phyloP scores from a whole-genome alignment of 1,140 invertebrate genomes.

The Drusus annulatus region DNA sequence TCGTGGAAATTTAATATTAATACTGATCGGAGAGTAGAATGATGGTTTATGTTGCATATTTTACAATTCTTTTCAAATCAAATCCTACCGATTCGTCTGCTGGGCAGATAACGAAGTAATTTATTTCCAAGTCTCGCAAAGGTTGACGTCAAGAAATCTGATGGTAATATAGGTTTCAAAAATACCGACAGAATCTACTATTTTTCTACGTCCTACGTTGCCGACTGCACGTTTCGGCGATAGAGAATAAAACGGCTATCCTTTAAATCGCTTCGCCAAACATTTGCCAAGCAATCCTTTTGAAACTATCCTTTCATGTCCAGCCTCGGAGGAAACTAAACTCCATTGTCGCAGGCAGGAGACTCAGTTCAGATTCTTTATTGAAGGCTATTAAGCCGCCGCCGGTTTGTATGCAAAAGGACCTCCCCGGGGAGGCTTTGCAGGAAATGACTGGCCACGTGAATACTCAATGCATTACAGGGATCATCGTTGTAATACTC shows the following conservation, averaged over 20 bases:
- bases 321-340: slow-evolving; percentile 3
- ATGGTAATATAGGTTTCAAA: no score
- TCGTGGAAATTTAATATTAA: no score
- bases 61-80: no score
- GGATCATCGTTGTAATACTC: no score
- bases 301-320: slow-evolving; percentile 33
- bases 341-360: background rate
- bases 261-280: slow-evolving; percentile 45
- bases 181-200: no score
- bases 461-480: no score
- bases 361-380: background rate
- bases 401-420: background rate
- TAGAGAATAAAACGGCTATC: slow-evolving; percentile 32
- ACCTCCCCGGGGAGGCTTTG: background rate
- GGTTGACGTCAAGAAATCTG: no score
- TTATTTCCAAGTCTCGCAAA: no score
- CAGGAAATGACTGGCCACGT: background rate
- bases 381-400: slow-evolving; percentile 9
- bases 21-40: no score
- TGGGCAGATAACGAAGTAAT: no score
- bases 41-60: no score
- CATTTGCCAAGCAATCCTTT: slow-evolving; percentile 51
- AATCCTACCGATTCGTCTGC: no score
- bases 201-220: background rate
- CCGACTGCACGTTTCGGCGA: background rate